Conservation (phyloP, 2,888 invertebrate genomes). For the Chorisops tibialis region DNA sequence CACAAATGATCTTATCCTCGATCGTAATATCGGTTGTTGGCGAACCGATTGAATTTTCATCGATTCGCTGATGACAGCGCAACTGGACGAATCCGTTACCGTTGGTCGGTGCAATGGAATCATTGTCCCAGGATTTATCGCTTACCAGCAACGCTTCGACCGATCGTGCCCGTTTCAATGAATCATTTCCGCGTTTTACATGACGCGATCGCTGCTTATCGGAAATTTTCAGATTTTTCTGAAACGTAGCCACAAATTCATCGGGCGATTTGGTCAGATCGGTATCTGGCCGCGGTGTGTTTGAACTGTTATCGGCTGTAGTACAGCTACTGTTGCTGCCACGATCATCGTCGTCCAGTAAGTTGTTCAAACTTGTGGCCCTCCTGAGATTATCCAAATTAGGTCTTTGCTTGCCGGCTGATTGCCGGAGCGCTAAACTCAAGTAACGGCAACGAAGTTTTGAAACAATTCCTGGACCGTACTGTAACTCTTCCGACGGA, state of each 20-base stretch:
- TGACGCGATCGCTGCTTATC: conserved; percentile 46
- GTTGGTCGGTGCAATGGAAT: conserved; percentile 25
- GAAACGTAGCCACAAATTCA: conserved; percentile 31
- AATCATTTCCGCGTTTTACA: conserved; percentile 58
- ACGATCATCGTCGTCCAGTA: conserved; percentile 65
- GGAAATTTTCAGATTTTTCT: conserved; percentile 29
- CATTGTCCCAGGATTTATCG: conserved; percentile 43
- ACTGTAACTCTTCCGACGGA: conserved; percentile 75
- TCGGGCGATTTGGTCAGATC: conserved; percentile 22
- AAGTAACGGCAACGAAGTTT: conserved; percentile 82
- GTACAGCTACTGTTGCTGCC: conserved; percentile 45
- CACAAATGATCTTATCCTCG: conserved; percentile 51
- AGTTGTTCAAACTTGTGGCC: conserved; percentile 80
- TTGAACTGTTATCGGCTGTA: conserved; percentile 24
- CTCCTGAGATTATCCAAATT: conserved; percentile 68
- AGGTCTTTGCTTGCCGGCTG: conserved; percentile 61
- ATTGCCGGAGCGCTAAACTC: conserved; percentile 77
- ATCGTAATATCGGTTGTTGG: conserved; percentile 42
- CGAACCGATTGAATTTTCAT: conserved; percentile 4
- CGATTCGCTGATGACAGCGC: conserved; percentile 4
- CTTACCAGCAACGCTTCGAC: conserved; percentile 78
- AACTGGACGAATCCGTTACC: conserved; percentile 21
- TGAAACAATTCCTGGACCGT: conserved; percentile 89
- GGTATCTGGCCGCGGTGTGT: not conserved
- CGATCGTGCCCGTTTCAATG: conserved; percentile 79